Conservation (phyloP, 2,797 vertebrate species). For the Pantherophis alleghaniensis region DNA sequence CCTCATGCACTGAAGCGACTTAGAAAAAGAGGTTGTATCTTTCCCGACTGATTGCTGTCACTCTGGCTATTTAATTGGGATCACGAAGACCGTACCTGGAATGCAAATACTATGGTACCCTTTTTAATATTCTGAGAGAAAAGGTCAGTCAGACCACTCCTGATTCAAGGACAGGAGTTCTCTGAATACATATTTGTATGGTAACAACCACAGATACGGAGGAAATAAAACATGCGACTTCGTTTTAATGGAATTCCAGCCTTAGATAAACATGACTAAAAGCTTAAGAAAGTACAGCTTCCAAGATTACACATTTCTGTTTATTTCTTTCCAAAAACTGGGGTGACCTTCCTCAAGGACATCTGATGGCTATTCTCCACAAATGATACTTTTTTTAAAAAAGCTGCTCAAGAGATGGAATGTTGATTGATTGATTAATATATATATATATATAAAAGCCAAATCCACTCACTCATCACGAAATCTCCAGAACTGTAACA, state of each 20-base stretch:
- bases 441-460: background rate
- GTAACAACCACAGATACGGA: background rate
- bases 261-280: background rate
- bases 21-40: background rate
- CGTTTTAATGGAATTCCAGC: background rate
- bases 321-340: background rate
- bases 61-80: slow-evolving; percentile 28
- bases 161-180: background rate
- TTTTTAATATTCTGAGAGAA: background rate
- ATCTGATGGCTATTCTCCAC: background rate
- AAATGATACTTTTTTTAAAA: background rate
- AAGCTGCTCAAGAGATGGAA: background rate
- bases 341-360: background rate
- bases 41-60: slow-evolving; percentile 32
- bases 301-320: background rate
- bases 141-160: slow-evolving; percentile 3
- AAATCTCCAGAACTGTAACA: no score
- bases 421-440: background rate
- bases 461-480: no score
- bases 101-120: background rate
- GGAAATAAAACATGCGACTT: background rate
- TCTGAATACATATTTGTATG: background rate
- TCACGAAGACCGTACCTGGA: slow-evolving; percentile 8
- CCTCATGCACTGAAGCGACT: slow-evolving; percentile 18
- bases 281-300: background rate